These are phyloP conservation scores for Saiga tatarica DNA, from an alignment of 2,113 vertebrate genomes.

Conservation along the genomic window DNA sequence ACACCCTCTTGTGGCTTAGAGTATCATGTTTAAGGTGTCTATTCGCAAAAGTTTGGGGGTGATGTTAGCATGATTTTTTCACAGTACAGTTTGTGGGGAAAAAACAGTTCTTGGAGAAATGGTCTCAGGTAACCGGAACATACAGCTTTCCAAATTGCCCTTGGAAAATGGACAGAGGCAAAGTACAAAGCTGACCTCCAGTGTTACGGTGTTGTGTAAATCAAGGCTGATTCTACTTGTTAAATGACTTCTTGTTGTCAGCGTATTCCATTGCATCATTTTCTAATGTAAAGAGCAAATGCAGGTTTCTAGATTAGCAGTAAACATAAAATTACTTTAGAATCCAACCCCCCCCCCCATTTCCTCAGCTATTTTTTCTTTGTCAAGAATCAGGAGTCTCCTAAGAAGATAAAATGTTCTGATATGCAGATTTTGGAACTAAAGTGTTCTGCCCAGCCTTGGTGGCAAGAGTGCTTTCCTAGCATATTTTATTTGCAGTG, in stretches of 20 bases:
- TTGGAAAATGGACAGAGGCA: neutral
- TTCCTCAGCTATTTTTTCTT: neutral
- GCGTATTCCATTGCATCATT: neutral
- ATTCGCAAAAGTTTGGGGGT: neutral
- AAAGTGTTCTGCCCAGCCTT: fast-evolving
- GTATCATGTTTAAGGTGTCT: neutral
- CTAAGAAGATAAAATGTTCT: neutral
- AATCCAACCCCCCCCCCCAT: neutral
- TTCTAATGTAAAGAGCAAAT: neutral
- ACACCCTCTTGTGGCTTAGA: neutral
- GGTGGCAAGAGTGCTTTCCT: fast-evolving
- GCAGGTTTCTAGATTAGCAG: slow-evolving; percentile 46
- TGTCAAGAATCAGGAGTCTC: neutral
- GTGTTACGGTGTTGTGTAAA: neutral
- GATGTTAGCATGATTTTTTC: neutral
- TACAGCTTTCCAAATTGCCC: neutral
- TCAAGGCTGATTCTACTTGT: neutral
- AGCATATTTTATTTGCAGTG: neutral
- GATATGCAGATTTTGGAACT: neutral
- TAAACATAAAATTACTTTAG: neutral
- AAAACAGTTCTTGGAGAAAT: neutral
- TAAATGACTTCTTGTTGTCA: neutral
- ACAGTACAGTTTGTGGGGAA: neutral
- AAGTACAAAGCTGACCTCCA: neutral
- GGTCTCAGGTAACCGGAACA: neutral